Conservation (phyloP, 2,113 vertebrate species). For the Oreochromis spilurus region DNA sequence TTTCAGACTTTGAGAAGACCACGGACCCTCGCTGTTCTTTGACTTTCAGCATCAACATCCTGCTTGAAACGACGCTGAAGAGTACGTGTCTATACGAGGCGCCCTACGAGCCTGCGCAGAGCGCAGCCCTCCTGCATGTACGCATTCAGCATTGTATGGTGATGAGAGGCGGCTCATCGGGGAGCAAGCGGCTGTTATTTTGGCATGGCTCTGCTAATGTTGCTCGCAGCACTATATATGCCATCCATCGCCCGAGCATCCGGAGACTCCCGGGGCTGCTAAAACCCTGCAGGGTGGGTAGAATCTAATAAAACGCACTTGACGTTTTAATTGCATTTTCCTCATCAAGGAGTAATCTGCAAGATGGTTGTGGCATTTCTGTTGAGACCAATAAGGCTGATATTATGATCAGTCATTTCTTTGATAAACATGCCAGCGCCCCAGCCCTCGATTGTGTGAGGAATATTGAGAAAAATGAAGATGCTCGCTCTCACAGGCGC, state of each 20-base stretch:
- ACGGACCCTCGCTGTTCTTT: not conserved
- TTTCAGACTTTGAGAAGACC: not conserved
- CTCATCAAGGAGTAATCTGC: conserved; percentile 76
- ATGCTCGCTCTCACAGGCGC: not conserved
- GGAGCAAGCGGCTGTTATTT: conserved; percentile 45
- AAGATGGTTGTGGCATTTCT: conserved; percentile 69
- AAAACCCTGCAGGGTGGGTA: conserved; percentile 61
- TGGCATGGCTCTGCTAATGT: conserved; percentile 37
- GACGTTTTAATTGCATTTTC: conserved; percentile 79
- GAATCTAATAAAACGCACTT: conserved; percentile 75
- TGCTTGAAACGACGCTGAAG: not conserved
- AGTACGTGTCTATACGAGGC: not conserved
- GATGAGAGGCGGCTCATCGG: conserved; percentile 27
- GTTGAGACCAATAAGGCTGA: conserved; percentile 72
- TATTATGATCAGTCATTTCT: conserved; percentile 72
- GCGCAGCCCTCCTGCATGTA: not conserved
- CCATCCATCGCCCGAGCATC: conserved; percentile 56
- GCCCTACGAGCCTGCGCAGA: not conserved
- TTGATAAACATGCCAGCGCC: conserved; percentile 62
- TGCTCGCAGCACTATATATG: conserved; percentile 43
- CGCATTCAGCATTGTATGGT: not conserved
- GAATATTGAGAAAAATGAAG: conserved; percentile 13
- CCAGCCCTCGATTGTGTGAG: conserved; percentile 33
- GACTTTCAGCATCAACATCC: not conserved
- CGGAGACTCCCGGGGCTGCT: conserved; percentile 52